Evolutionary conservation across 1,140 invertebrate genomes (phyloP).

Genomic region (Dryas iulia): DNA sequence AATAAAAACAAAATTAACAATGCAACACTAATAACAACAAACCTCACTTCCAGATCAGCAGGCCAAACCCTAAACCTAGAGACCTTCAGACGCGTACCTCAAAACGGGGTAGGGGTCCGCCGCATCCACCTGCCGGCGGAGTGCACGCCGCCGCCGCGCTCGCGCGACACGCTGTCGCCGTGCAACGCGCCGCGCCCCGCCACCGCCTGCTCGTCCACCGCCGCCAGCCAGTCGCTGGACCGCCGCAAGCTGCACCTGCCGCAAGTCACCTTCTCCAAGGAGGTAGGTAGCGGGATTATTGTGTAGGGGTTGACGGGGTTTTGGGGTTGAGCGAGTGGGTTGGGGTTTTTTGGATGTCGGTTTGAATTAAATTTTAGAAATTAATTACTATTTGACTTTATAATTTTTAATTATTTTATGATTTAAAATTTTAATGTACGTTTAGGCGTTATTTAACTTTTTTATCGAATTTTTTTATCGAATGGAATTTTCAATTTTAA

Average conservation of each 20-base stretch:
- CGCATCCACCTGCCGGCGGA: conserved; percentile 48
- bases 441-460: too few species aligned
- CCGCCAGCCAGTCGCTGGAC: conserved; percentile 66
- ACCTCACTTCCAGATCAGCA: conserved; percentile 78
- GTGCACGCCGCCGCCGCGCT: too few species aligned
- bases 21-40: not conserved
- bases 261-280: conserved; percentile 91
- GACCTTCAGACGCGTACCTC: conserved; percentile 85
- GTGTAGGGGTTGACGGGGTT: conserved; percentile 67
- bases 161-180: too few species aligned
- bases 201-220: conserved; percentile 76
- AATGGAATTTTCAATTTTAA: too few species aligned
- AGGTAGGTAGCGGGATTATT: conserved; percentile 89
- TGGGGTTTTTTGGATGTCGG: not conserved
- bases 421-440: too few species aligned
- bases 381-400: too few species aligned
- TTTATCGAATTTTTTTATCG: too few species aligned
- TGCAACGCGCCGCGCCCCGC: conserved; percentile 74
- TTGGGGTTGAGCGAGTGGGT: not conserved
- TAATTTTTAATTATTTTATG: too few species aligned
- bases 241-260: conserved; percentile 85
- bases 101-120: conserved; percentile 56
- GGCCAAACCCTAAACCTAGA: conserved; percentile 87
- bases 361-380: not conserved
- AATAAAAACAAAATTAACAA: not conserved